Percentiles rank a stretch among this genome's conserved stretches.
Conservation (phyloP, 2,888 invertebrate species). For the Arctia plantaginis region DNA sequence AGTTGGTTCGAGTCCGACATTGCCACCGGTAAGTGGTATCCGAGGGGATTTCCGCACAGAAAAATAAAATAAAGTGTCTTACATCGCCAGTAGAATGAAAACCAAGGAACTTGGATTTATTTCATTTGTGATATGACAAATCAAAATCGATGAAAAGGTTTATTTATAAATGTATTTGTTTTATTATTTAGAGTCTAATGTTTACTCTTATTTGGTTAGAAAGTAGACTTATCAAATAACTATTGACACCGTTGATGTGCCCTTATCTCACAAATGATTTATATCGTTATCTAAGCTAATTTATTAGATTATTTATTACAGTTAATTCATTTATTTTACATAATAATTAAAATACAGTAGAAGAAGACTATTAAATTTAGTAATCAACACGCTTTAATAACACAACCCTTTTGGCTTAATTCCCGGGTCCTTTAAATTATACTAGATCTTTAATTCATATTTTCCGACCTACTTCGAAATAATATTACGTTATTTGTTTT, state of each 20-base stretch:
- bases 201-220: neutral
- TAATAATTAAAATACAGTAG: neutral
- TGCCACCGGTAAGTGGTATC: too few species aligned
- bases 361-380: neutral
- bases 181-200: neutral
- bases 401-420: slow-evolving; percentile 31
- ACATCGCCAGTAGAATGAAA: too few species aligned
- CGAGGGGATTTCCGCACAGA: too few species aligned
- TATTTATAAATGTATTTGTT: too few species aligned
- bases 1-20: too few species aligned
- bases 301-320: neutral
- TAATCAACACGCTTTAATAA: slow-evolving; percentile 6
- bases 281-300: neutral
- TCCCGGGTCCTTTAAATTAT: neutral
- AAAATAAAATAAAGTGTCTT: too few species aligned
- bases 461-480: slow-evolving; percentile 9
- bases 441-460: slow-evolving; percentile 16
- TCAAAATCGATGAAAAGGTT: too few species aligned
- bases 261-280: neutral
- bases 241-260: neutral
- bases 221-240: neutral
- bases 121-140: too few species aligned
- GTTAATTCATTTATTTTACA: neutral
- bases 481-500: slow-evolving; percentile 7
- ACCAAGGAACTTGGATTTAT: too few species aligned